Evolutionary conservation across 1,140 invertebrate species (phyloP).

Genomic region (Bombus confusus): DNA sequence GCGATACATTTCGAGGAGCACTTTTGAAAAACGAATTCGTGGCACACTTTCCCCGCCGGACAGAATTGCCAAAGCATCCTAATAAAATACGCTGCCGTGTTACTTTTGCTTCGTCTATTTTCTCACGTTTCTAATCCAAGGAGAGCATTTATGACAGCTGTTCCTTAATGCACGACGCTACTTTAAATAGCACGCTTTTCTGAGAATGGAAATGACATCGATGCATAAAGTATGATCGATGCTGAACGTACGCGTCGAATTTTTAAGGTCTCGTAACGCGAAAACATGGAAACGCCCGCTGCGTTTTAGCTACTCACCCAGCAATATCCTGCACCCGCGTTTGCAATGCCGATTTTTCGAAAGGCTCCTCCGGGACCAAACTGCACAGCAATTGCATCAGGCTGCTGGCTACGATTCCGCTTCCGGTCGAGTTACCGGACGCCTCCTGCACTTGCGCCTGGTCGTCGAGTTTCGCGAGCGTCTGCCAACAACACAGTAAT

Average conservation of each 20-base stretch:
- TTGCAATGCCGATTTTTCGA: constrained; percentile 75
- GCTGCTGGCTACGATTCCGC: constrained; percentile 74
- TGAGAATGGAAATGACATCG: constrained; percentile 1
- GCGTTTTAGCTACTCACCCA: constrained; percentile 74
- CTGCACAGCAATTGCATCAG: constrained; percentile 79
- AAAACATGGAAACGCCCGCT: constrained; percentile 2
- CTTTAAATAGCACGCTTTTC: constrained; percentile 1
- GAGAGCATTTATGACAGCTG: constrained; percentile 4
- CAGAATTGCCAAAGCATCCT: not conserved
- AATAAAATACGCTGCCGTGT: not conserved
- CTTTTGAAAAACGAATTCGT: constrained; percentile 2
- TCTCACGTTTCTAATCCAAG: constrained; percentile 2
- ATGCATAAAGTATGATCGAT: constrained; percentile 23
- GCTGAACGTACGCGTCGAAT: constrained; percentile 18
- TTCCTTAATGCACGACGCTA: not conserved
- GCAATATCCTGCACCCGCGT: constrained; percentile 78
- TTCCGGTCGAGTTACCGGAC: constrained; percentile 75
- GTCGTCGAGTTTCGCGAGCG: constrained; percentile 76
- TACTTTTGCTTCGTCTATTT: not conserved
- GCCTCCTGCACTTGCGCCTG: constrained; percentile 75
- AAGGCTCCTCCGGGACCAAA: constrained; percentile 77
- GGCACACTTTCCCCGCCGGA: not conserved
- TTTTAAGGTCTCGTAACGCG: constrained; percentile 44
- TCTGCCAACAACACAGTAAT: constrained; percentile 68
- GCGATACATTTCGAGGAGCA: not conserved